Evolutionary conservation across 2,797 vertebrate genomes (phyloP), one percentile per base, ranked within the genome.

Genomic region (Poeciliopsis presidionis): DNA sequence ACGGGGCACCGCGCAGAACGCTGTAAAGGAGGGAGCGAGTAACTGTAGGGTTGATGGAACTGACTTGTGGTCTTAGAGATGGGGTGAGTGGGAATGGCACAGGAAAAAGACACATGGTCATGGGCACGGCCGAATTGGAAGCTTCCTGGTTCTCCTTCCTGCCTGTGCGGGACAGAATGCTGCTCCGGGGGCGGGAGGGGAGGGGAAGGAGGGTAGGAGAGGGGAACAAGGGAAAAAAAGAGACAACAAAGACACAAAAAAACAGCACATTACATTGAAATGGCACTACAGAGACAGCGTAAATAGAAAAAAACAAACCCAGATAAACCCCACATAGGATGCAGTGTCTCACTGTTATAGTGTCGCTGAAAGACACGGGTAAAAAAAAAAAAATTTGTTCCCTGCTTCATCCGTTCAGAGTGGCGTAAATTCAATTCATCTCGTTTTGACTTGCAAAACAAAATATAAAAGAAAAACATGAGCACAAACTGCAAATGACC

Each of bases 221-320:
- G 88, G 93, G 95, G 93, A 94, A 95, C 94, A 95, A 98, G 98
- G 98, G 98, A 97, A 99, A 98, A 98, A 98, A 98, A 99, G 97
- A 99, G 97, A 99, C 98, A 99, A 99, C 98, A 99, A 98, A 99
- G 97, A 99, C 98, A 99, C 98, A 99, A 99, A 99, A 97, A 99
- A 96, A 99, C 98, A 99, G 98, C 98, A 99, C 98, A 99, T 99
- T 99, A 99, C 98, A 99, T 99, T 99, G 98, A 99, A 99, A 99
- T 99, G 98, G 99, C 98, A 99, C 98, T 98, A 98, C 98, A 99
- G 98, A 99, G 98, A 99, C 98, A 98, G 98, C 97, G 98, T 97
- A 99, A 98, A 98, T 98, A 99, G 98, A 98, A 99, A 98, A 98
- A 98, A 96, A 96, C 94, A 94, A 96, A 97, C 96, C 98, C 98